Percentiles rank a stretch among this genome's conserved stretches.
These are phyloP conservation scores for Drosophila orena DNA, from an alignment of 1,140 invertebrate species.

Conservation along the genomic window DNA sequence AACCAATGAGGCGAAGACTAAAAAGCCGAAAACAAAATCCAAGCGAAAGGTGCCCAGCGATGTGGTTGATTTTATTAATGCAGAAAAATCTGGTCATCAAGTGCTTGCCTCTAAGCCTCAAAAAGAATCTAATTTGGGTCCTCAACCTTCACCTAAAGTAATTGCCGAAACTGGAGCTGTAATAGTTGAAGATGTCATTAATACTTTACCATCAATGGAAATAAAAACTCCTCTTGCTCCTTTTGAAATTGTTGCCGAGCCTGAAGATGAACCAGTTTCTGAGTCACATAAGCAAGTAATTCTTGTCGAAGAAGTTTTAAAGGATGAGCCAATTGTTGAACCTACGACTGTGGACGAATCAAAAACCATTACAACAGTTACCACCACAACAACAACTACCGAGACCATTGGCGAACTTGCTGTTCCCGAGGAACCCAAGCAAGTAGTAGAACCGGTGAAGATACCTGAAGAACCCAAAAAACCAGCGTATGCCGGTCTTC, in stretches of 20 bases:
- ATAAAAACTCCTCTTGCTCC: slow-evolving; percentile 3
- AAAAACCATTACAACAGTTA: neutral
- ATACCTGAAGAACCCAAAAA: slow-evolving; percentile 43
- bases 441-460: slow-evolving; percentile 4
- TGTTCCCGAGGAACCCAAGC: slow-evolving; percentile 11
- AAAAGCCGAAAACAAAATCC: slow-evolving; percentile 73
- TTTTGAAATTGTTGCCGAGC: neutral
- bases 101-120: slow-evolving; percentile 1
- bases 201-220: neutral
- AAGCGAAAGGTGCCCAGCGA: slow-evolving; percentile 56
- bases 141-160: neutral
- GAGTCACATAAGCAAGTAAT: neutral
- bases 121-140: neutral
- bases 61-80: slow-evolving; percentile 62
- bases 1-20: slow-evolving; percentile 50
- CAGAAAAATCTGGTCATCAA: slow-evolving; percentile 47
- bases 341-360: neutral
- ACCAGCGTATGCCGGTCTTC: slow-evolving; percentile 84
- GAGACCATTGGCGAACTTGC: slow-evolving; percentile 1
- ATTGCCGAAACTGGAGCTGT: neutral
- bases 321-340: slow-evolving; percentile 9
- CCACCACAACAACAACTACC: slow-evolving; percentile 11
- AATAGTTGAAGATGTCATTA: neutral
- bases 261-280: slow-evolving; percentile 4
- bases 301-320: neutral